These are phyloP conservation scores for Rhinogobius similis DNA, from an alignment of 2,113 vertebrate species.

Conservation along the genomic window DNA sequence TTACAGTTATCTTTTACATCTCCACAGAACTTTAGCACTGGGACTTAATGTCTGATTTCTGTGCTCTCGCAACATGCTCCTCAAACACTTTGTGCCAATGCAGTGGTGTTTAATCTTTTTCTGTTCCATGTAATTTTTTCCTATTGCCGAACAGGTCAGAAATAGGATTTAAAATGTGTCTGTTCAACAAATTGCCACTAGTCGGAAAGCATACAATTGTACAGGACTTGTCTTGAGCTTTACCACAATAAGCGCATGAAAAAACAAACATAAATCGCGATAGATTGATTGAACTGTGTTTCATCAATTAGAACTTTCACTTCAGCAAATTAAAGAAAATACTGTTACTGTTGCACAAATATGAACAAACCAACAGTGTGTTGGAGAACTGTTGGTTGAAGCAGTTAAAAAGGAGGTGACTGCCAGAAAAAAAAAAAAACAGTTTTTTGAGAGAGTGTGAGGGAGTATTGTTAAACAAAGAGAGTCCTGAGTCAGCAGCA, in stretches of 20 bases:
- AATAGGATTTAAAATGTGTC: too few species aligned
- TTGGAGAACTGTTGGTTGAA: constrained; percentile 37
- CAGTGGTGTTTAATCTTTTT: background rate
- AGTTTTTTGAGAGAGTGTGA: constrained; percentile 36
- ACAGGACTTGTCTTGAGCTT: constrained; percentile 48
- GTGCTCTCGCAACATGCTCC: background rate
- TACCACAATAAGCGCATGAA: constrained; percentile 55
- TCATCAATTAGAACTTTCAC: constrained; percentile 36
- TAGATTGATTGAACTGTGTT: constrained; percentile 59
- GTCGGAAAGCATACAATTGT: constrained; percentile 60
- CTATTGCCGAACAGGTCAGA: background rate
- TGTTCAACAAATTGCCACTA: constrained; percentile 54
- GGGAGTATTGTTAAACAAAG: constrained; percentile 81
- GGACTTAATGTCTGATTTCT: background rate
- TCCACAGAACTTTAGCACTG: background rate
- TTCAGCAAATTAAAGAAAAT: constrained; percentile 10
- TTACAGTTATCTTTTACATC: background rate
- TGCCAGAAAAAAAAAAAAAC: constrained; percentile 53
- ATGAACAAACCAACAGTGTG: constrained; percentile 38
- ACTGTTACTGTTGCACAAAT: constrained; percentile 27
- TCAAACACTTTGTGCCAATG: constrained; percentile 6
- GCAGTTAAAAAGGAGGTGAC: constrained; percentile 51
- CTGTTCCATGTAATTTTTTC: background rate
- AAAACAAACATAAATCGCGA: constrained; percentile 53
- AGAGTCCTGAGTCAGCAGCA: constrained; percentile 86